These are phyloP conservation scores for Atta colombica DNA, from an alignment of 1,140 invertebrate genomes.

Conservation along the genomic window DNA sequence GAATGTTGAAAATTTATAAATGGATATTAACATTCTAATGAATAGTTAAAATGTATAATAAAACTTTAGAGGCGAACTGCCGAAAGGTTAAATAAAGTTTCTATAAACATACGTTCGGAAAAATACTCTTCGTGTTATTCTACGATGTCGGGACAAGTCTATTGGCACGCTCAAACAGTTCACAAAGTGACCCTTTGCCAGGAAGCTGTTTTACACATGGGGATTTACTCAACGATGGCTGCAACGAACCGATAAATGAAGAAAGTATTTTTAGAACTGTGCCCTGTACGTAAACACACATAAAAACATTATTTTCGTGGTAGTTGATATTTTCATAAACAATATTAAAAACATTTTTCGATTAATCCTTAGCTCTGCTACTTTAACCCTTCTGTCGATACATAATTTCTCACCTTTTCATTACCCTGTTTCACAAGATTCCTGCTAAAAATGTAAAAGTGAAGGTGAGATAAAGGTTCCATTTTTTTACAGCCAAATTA, in stretches of 20 bases:
- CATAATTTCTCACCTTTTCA: too few species aligned
- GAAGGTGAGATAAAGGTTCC: too few species aligned
- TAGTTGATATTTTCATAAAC: neutral
- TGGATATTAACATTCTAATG: neutral
- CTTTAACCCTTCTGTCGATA: neutral
- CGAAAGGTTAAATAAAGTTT: slow-evolving; percentile 43
- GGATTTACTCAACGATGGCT: slow-evolving; percentile 35
- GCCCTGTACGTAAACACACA: neutral
- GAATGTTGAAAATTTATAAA: neutral
- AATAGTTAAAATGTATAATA: neutral
- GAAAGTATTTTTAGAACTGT: slow-evolving; percentile 18
- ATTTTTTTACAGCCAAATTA: too few species aligned
- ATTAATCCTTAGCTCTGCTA: neutral
- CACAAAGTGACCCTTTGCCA: slow-evolving; percentile 48
- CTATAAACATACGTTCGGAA: slow-evolving; percentile 14
- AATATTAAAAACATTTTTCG: neutral
- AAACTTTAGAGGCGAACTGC: slow-evolving; percentile 22
- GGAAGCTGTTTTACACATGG: slow-evolving; percentile 32
- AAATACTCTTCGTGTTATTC: slow-evolving; percentile 43
- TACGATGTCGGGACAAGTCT: slow-evolving; percentile 43
- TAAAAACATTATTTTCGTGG: slow-evolving; percentile 10
- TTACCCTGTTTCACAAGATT: too few species aligned
- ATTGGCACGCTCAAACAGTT: slow-evolving; percentile 29
- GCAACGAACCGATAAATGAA: slow-evolving; percentile 41
- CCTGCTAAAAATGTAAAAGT: too few species aligned